These are phyloP conservation scores for Agrilus planipennis DNA, from an alignment of 1,140 invertebrate species.

Conservation along the genomic window DNA sequence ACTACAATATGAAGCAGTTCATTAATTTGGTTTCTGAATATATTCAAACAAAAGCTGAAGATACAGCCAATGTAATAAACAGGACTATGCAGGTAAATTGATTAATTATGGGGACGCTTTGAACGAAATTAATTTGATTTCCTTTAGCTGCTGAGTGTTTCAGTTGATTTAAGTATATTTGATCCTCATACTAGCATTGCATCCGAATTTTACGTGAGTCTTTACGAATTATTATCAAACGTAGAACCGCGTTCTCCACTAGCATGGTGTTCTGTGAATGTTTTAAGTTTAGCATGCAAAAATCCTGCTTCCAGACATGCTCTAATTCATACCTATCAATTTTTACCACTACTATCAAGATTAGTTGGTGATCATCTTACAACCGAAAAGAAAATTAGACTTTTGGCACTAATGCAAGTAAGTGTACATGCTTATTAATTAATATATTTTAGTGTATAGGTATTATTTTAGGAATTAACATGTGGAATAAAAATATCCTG, in stretches of 20 bases:
- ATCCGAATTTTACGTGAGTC: conserved; percentile 41
- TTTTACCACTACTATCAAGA: conserved; percentile 48
- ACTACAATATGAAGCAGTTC: conserved; percentile 34
- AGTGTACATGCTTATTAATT: conserved; percentile 11
- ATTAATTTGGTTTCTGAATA: conserved; percentile 35
- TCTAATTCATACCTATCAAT: conserved; percentile 55
- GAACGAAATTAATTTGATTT: conserved; percentile 6
- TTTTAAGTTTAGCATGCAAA: conserved; percentile 45
- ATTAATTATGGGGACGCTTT: too few relatives aligned
- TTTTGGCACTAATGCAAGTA: conserved; percentile 43
- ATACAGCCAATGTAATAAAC: conserved; percentile 33
- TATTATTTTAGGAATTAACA: conserved; percentile 47
- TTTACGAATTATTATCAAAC: conserved; percentile 36
- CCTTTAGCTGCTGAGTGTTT: conserved; percentile 36
- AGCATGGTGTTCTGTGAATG: conserved; percentile 47
- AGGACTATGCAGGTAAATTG: conserved; percentile 35
- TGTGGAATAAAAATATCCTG: conserved; percentile 58
- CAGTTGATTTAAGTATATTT: conserved; percentile 39
- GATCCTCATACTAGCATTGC: conserved; percentile 37
- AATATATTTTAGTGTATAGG: conserved; percentile 25
- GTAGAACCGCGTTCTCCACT: conserved; percentile 29
- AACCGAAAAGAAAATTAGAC: conserved; percentile 40
- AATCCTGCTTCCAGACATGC: conserved; percentile 45
- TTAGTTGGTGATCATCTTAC: conserved; percentile 41
- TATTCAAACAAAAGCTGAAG: conserved; percentile 34